These are phyloP conservation scores for Gymnoscopelus braueri DNA, from an alignment of 2,797 vertebrate genomes.

Conservation along the genomic window DNA sequence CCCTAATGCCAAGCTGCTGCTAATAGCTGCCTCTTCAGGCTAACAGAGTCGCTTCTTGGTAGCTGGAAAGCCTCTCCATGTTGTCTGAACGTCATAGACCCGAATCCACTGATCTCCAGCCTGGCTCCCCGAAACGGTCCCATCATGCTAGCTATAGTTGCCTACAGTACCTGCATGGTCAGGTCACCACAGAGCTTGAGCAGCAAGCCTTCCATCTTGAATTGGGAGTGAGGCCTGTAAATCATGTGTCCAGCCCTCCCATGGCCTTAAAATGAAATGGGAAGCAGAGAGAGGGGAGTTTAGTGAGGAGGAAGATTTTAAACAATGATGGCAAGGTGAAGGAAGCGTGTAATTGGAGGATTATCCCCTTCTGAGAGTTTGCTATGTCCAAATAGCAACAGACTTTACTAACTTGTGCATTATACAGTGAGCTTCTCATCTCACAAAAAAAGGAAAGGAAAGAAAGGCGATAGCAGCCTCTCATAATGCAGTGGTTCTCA, in stretches of 20 bases:
- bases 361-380: constrained; percentile 30
- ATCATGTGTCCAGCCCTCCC: constrained; percentile 51
- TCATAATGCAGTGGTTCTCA: neutral
- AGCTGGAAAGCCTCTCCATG: neutral
- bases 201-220: constrained; percentile 43
- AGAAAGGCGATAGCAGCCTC: neutral
- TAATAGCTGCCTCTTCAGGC: constrained; percentile 22
- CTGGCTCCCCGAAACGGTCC: too few relatives aligned
- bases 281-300: constrained; percentile 39
- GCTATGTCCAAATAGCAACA: constrained; percentile 18
- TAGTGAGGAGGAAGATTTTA: neutral
- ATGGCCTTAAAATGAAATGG: constrained; percentile 58
- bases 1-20: neutral
- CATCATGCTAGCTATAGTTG: constrained; percentile 11
- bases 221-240: constrained; percentile 46
- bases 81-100: neutral
- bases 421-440: constrained; percentile 45
- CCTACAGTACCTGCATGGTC: constrained; percentile 39
- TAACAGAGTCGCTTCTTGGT: constrained; percentile 41
- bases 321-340: constrained; percentile 5
- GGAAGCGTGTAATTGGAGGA: constrained; percentile 13
- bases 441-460: constrained; percentile 10
- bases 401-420: constrained; percentile 42
- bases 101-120: neutral
- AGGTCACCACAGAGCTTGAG: constrained; percentile 37